Percentiles rank a stretch among this genome's conserved stretches.
Conservation (phyloP, 35 echinoderm and acorn worm species). For the Strongylocentrotus purpuratus region DNA sequence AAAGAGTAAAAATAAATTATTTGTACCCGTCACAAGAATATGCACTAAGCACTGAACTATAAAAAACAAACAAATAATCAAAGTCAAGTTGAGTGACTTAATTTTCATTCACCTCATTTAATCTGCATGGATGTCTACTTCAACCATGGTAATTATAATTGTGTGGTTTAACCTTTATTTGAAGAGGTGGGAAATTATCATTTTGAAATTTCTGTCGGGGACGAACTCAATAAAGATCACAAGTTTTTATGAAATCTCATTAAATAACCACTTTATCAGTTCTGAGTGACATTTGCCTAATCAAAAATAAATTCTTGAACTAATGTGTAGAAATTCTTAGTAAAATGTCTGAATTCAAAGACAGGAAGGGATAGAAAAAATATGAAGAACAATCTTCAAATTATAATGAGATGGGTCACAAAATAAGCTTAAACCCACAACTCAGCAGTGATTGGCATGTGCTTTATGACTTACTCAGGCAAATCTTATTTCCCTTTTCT, state of each 20-base stretch:
- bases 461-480: background rate
- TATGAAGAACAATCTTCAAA: background rate
- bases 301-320: background rate
- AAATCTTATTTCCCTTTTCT: background rate
- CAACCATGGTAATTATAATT: too few relatives aligned
- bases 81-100: too few relatives aligned
- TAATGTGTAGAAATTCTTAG: background rate
- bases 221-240: too few relatives aligned
- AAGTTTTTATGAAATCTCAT: too few relatives aligned
- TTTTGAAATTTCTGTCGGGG: background rate
- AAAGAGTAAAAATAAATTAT: too few relatives aligned
- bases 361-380: background rate
- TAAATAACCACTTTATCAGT: background rate
- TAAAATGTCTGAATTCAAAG: background rate
- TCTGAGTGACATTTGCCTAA: background rate
- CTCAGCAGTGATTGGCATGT: background rate
- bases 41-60: too few relatives aligned
- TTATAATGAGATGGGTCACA: background rate
- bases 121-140: too few relatives aligned
- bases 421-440: background rate
- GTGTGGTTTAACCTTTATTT: too few relatives aligned
- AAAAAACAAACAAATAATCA: too few relatives aligned
- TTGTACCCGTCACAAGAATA: too few relatives aligned
- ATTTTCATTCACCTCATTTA: too few relatives aligned
- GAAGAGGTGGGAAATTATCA: background rate